A percentile compares a stretch with the other conserved stretches of the same genome.
Evolutionary conservation across 2,113 vertebrate genomes (phyloP).

Genomic region (Dromaius novaehollandiae): DNA sequence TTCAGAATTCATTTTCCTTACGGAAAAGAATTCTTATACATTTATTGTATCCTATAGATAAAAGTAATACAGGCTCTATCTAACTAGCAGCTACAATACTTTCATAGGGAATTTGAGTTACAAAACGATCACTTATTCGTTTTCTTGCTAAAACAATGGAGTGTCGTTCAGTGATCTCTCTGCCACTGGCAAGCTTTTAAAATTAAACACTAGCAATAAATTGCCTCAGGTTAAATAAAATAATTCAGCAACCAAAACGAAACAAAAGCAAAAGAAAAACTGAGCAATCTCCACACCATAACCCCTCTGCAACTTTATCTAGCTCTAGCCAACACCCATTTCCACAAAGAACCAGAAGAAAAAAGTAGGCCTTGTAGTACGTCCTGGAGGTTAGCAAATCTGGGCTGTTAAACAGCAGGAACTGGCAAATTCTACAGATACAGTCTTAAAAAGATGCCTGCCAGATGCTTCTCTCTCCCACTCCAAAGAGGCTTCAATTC

Average conservation of each 20-base stretch:
- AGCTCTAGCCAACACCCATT: constrained; percentile 44
- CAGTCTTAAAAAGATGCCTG: not conserved
- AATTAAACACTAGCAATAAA: constrained; percentile 12
- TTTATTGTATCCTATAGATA: not conserved
- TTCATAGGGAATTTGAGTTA: not conserved
- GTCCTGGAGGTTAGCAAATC: constrained; percentile 23
- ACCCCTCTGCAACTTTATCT: not conserved
- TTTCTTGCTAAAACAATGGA: constrained; percentile 32
- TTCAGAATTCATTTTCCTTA: not conserved
- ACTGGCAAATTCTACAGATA: not conserved
- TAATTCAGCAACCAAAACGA: not conserved
- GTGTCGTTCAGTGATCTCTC: not conserved
- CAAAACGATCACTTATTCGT: not conserved
- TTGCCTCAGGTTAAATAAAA: constrained; percentile 26
- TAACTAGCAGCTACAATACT: not conserved
- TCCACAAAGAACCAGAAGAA: constrained; percentile 24
- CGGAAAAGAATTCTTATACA: not conserved
- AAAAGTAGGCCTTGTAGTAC: constrained; percentile 14
- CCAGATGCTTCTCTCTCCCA: constrained; percentile 35
- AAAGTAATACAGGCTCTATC: not conserved
- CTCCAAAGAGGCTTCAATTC: constrained; percentile 2
- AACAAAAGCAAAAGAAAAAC: constrained; percentile 47
- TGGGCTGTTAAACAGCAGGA: constrained; percentile 57
- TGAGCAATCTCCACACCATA: not conserved
- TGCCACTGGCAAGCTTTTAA: constrained; percentile 5